Conservation (phyloP, 2,113 vertebrate genomes). For the Tenrec ecaudatus region DNA sequence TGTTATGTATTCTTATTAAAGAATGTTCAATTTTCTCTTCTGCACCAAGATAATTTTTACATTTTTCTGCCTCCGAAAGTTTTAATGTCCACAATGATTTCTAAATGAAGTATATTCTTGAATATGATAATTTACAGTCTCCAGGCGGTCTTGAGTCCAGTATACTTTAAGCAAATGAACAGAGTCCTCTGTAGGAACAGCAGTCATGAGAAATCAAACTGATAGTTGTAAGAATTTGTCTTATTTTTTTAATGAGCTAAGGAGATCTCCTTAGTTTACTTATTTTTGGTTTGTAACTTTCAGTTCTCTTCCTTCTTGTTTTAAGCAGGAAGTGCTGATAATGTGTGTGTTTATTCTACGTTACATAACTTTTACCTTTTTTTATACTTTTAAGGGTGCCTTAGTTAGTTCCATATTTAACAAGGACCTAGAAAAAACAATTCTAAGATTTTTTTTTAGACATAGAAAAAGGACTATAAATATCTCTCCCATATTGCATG, state of each 20-base stretch:
- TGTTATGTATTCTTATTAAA: slow-evolving; percentile 33
- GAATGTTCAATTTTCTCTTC: slow-evolving; percentile 34
- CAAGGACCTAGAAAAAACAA: neutral
- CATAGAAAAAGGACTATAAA: neutral
- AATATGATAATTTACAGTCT: slow-evolving; percentile 24
- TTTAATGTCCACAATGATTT: slow-evolving; percentile 7
- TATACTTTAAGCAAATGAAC: slow-evolving; percentile 19
- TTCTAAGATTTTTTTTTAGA: slow-evolving; percentile 35
- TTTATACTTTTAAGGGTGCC: slow-evolving; percentile 24
- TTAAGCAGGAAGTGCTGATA: slow-evolving; percentile 66
- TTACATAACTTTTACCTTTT: slow-evolving; percentile 32
- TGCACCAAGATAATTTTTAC: slow-evolving; percentile 14
- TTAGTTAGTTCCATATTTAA: neutral
- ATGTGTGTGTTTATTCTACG: slow-evolving; percentile 17
- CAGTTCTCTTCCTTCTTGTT: slow-evolving; percentile 65
- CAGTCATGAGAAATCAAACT: slow-evolving; percentile 13
- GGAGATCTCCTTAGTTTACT: slow-evolving; percentile 16
- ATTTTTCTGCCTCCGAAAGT: neutral
- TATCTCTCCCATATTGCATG: neutral
- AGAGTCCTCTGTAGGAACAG: neutral
- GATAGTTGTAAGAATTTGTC: neutral
- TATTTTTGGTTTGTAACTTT: slow-evolving; percentile 50
- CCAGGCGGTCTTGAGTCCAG: neutral
- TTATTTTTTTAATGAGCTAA: slow-evolving; percentile 25
- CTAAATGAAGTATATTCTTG: slow-evolving; percentile 7